phyloP scores from a whole-genome alignment of 2,797 vertebrate species.

The Pseudotriccus pelzelni region DNA sequence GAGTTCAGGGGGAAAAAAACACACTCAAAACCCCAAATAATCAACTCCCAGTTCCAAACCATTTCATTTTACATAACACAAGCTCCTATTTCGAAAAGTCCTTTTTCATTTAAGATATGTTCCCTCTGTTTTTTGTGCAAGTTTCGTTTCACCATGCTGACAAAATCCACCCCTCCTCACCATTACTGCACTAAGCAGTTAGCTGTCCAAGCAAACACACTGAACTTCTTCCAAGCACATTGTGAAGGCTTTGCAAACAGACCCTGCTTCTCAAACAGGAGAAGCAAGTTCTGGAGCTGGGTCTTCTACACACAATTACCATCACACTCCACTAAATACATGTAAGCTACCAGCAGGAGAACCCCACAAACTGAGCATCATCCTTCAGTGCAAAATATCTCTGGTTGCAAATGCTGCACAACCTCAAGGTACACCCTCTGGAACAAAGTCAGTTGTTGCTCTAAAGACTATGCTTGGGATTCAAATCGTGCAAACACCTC shows the following conservation, averaged over 20 bases:
- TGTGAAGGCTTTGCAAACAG: neutral
- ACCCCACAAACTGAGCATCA: neutral
- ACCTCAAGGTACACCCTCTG: neutral
- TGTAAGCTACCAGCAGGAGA: neutral
- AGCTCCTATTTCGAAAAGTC: neutral
- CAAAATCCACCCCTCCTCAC: neutral
- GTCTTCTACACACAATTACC: neutral
- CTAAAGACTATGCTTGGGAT: neutral
- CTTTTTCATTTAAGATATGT: neutral
- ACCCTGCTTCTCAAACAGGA: neutral
- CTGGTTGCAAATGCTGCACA: neutral
- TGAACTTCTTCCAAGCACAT: neutral
- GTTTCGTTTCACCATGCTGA: neutral
- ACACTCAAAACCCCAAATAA: neutral
- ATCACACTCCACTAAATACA: neutral
- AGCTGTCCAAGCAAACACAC: neutral
- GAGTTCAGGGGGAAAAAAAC: neutral
- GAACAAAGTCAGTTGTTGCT: neutral
- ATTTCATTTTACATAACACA: neutral
- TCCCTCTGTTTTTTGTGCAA: neutral
- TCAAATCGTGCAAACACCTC: neutral
- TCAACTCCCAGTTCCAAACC: neutral
- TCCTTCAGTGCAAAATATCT: neutral
- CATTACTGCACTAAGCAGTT: neutral
- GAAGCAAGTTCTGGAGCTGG: neutral